Evolutionary conservation across 2,113 vertebrate species (phyloP).

Genomic region (Amblyornis subalaris): DNA sequence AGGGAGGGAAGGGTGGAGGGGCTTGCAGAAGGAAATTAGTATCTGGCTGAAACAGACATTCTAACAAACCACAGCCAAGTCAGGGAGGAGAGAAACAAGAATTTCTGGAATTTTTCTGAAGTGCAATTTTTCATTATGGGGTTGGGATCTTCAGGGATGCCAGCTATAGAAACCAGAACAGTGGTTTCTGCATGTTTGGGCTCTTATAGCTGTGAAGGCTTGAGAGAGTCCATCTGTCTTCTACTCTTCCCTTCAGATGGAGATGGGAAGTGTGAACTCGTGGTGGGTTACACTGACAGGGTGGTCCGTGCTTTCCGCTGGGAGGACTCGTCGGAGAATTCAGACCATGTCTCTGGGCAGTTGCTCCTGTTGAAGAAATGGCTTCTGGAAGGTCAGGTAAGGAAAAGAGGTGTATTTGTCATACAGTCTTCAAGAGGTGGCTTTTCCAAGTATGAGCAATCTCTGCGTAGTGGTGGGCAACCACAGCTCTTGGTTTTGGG

Average conservation of each 20-base stretch:
- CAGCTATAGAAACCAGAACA: background rate
- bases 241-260: conserved; percentile 76
- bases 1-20: no score
- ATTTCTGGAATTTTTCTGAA: background rate
- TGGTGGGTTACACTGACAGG: conserved; percentile 95
- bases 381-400: conserved; percentile 96
- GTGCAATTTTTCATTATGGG: background rate
- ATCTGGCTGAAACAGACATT: background rate
- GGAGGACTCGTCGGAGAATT: conserved; percentile 80
- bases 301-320: conserved; percentile 96
- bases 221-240: background rate
- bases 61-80: background rate
- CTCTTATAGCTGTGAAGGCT: background rate
- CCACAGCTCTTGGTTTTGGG: no score
- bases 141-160: background rate
- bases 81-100: background rate
- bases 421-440: background rate
- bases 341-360: conserved; percentile 81
- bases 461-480: no score
- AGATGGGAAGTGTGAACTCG: conserved; percentile 88
- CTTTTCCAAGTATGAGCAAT: no score
- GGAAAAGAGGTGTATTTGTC: background rate
- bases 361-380: conserved; percentile 93
- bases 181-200: background rate
- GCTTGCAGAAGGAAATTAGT: background rate